phyloP scores from a whole-genome alignment of 2,113 vertebrate species.

The Mesocricetus auratus region DNA sequence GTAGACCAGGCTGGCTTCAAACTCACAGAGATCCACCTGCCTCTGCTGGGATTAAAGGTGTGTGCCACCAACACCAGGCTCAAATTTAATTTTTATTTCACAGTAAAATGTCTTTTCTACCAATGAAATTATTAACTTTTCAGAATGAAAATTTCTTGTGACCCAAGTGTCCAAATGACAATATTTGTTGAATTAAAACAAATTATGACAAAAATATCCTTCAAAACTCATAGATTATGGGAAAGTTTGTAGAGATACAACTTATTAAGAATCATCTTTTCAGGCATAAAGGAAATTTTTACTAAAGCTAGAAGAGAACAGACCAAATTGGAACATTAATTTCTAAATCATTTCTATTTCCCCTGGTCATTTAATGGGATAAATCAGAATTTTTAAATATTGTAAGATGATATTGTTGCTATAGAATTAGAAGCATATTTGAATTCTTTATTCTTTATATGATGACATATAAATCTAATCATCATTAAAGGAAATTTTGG shows the following conservation, averaged over 20 bases:
- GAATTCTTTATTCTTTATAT: slow-evolving; percentile 7
- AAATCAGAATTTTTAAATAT: slow-evolving; percentile 55
- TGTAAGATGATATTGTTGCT: neutral
- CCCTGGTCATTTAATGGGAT: slow-evolving; percentile 10
- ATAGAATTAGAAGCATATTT: neutral
- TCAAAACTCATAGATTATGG: slow-evolving; percentile 18
- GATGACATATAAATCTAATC: slow-evolving; percentile 1
- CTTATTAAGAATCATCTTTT: slow-evolving; percentile 46
- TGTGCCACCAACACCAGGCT: no score
- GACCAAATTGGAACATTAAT: slow-evolving; percentile 28
- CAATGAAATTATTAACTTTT: neutral
- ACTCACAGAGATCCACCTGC: no score
- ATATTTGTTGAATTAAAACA: slow-evolving; percentile 57
- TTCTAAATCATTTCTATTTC: slow-evolving; percentile 35
- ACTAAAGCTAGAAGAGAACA: slow-evolving; percentile 43
- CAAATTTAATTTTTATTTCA: slow-evolving; percentile 16
- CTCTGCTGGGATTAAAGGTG: no score
- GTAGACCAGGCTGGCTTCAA: no score
- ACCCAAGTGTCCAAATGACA: neutral
- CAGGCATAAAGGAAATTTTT: slow-evolving; percentile 50
- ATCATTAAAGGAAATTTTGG: slow-evolving; percentile 7
- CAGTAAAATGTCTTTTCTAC: neutral
- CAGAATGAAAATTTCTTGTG: neutral
- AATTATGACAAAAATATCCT: slow-evolving; percentile 28
- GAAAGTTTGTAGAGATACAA: slow-evolving; percentile 18